These are phyloP conservation scores for Zoanthus sociatus DNA, from an alignment of 92 coral and sea anemone genomes.

Conservation along the genomic window DNA sequence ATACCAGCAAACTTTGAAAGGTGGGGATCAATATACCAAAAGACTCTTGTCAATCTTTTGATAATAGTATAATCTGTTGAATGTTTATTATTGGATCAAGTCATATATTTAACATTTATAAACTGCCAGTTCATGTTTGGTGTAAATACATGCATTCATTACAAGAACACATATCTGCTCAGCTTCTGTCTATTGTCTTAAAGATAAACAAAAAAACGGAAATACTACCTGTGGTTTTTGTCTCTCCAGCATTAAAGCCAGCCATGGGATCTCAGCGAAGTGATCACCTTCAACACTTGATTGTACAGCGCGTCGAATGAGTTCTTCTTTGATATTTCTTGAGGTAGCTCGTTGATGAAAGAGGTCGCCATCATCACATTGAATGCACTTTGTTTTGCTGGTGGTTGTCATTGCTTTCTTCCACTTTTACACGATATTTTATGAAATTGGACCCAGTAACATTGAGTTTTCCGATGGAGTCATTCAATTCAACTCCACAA, in stretches of 20 bases:
- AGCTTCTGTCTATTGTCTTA: conserved; percentile 34
- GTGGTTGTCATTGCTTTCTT: neutral
- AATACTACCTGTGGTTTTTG: conserved; percentile 32
- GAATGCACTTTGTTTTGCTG: conserved; percentile 26
- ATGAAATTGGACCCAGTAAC: too few species aligned
- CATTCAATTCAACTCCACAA: conserved; percentile 10
- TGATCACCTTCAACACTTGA: conserved; percentile 46
- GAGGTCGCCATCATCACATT: conserved; percentile 55
- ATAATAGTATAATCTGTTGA: conserved; percentile 45
- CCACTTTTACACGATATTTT: too few species aligned
- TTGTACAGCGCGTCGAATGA: conserved; percentile 47
- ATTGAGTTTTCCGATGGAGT: too few species aligned
- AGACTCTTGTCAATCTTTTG: conserved; percentile 39
- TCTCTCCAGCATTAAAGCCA: conserved; percentile 54
- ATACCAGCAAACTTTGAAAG: conserved; percentile 49
- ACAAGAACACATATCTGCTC: conserved; percentile 44
- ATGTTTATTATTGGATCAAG: conserved; percentile 38
- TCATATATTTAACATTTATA: conserved; percentile 44
- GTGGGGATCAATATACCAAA: conserved; percentile 54
- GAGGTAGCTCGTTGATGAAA: conserved; percentile 51
- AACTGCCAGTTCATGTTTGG: conserved; percentile 52
- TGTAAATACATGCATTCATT: conserved; percentile 42
- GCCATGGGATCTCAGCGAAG: conserved; percentile 45
- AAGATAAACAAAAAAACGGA: conserved; percentile 1
- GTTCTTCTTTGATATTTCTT: conserved; percentile 35